These are phyloP conservation scores for Macroglossus sobrinus DNA, from an alignment of 2,113 vertebrate genomes.

Conservation along the genomic window DNA sequence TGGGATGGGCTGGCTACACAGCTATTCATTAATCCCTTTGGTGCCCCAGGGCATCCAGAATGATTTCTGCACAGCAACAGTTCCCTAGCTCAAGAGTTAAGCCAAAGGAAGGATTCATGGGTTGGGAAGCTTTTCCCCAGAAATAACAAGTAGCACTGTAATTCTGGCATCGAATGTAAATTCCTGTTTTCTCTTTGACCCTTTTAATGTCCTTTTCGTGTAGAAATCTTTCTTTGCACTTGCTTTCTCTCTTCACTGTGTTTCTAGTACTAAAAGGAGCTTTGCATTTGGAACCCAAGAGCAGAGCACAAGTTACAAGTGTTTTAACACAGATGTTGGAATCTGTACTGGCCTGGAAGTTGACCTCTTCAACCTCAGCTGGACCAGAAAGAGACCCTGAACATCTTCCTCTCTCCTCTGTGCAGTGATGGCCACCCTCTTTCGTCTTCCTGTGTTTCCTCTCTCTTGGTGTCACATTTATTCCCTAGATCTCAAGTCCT, in stretches of 20 bases:
- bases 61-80: constrained; percentile 56
- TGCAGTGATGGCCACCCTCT: too few species aligned
- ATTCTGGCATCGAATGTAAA: background rate
- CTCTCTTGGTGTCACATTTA: background rate
- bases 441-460: background rate
- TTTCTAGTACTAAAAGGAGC: constrained; percentile 5
- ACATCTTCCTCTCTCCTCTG: background rate
- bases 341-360: background rate
- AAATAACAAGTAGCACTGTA: background rate
- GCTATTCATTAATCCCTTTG: constrained; percentile 79
- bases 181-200: constrained; percentile 25
- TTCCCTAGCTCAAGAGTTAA: constrained; percentile 20
- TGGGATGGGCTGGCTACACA: constrained; percentile 64
- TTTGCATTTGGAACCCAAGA: background rate
- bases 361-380: background rate
- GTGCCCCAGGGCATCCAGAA: constrained; percentile 60
- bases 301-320: background rate
- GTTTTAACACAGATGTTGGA: background rate
- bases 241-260: background rate
- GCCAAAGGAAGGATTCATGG: background rate
- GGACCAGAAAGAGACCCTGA: background rate
- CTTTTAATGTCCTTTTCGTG: background rate
- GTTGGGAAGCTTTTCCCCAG: background rate
- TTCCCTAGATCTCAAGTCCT: background rate
- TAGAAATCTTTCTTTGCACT: background rate